Evolutionary conservation across 2,113 vertebrate species (phyloP).

Genomic region (Elaphurus davidianus): DNA sequence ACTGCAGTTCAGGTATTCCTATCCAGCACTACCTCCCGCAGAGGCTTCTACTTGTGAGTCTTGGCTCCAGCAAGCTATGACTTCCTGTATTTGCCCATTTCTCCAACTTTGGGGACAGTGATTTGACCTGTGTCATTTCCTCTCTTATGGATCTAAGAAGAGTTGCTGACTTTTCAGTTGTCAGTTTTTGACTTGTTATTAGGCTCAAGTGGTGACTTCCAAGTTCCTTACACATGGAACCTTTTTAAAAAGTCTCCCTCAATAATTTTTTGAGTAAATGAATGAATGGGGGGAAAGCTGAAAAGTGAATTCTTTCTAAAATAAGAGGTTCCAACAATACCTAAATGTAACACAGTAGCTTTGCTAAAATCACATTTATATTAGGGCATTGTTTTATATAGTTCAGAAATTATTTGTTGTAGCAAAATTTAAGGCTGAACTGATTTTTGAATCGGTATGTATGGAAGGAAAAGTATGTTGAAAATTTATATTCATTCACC

Average conservation of each 20-base stretch:
- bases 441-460: not conserved
- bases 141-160: not conserved
- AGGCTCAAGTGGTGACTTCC: not conserved
- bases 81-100: not conserved
- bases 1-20: not conserved
- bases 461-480: not conserved
- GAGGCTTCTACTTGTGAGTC: not conserved
- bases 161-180: not conserved
- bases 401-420: not conserved
- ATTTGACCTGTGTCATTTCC: not conserved
- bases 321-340: not conserved
- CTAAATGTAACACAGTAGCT: not conserved
- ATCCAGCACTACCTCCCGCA: not conserved
- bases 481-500: not conserved
- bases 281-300: not conserved
- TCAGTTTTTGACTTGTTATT: not conserved
- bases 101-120: not conserved
- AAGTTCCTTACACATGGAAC: not conserved
- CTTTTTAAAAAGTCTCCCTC: not conserved
- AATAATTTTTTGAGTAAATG: not conserved
- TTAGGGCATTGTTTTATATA: not conserved
- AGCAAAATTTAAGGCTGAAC: not conserved
- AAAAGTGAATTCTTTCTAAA: not conserved
- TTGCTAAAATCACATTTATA: not conserved
- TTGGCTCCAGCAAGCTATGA: not conserved